phyloP scores from a whole-genome alignment of 2,113 vertebrate genomes.

The Ivindomyrus marchei region DNA sequence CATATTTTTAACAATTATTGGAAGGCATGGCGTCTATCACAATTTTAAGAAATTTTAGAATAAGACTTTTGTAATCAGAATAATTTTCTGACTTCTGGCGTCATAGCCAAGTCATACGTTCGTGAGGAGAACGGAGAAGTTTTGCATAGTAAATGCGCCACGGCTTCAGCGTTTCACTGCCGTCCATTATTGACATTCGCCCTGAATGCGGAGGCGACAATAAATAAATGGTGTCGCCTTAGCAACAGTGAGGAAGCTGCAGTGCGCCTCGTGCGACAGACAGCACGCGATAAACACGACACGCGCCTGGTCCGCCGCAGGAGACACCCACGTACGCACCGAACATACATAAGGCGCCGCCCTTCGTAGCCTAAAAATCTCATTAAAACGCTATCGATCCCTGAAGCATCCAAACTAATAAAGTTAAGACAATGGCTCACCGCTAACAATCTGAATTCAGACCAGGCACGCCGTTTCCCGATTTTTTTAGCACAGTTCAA shows the following conservation, averaged over 20 bases:
- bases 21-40: not conserved
- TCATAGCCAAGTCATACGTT: not conserved
- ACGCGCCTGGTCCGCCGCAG: not conserved
- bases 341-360: not conserved
- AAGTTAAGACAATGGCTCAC: not conserved
- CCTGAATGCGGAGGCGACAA: not conserved
- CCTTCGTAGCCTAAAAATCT: not conserved
- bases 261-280: not conserved
- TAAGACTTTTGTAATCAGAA: not conserved
- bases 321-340: not conserved
- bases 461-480: not conserved
- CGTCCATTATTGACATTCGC: not conserved
- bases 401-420: not conserved
- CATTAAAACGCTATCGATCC: not conserved
- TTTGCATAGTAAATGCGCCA: not conserved
- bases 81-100: not conserved
- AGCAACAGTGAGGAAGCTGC: constrained; percentile 12
- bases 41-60: not conserved
- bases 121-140: not conserved
- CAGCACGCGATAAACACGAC: not conserved
- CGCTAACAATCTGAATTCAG: not conserved
- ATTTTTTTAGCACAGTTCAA: not conserved
- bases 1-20: not conserved
- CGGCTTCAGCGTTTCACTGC: not conserved
- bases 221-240: constrained; percentile 18